phyloP scores from a whole-genome alignment of 2,888 invertebrate genomes.

The Limnephilus lunatus region DNA sequence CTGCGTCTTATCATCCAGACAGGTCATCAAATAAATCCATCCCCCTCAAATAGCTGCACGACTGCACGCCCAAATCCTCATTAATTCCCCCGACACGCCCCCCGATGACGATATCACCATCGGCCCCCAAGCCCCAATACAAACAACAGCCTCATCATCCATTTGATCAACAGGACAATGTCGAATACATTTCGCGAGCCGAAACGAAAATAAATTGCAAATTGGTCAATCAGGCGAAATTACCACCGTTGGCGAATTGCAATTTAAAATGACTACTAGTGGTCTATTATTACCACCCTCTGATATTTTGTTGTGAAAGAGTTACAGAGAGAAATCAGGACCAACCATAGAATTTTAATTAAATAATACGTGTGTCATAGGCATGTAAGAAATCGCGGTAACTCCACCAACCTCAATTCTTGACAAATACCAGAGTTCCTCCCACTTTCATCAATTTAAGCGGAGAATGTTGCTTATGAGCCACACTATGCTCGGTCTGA shows the following conservation, averaged over 20 bases:
- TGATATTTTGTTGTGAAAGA: not conserved
- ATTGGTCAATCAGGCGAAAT: not conserved
- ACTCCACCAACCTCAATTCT: too few relatives aligned
- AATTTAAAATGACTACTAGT: not conserved
- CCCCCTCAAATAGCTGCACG: not conserved
- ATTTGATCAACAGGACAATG: not conserved
- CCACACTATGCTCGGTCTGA: too few relatives aligned
- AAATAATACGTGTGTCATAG: not conserved
- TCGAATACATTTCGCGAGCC: not conserved
- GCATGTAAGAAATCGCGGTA: too few relatives aligned
- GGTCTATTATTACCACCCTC: not conserved
- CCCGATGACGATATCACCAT: not conserved
- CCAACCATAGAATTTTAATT: not conserved
- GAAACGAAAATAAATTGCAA: conserved; percentile 2
- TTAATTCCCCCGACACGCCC: not conserved
- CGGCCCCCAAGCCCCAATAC: not conserved
- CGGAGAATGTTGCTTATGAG: too few relatives aligned
- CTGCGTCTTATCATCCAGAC: not conserved
- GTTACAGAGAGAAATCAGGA: not conserved
- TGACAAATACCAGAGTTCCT: too few relatives aligned
- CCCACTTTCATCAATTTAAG: too few relatives aligned
- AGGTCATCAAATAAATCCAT: not conserved
- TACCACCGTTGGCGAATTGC: not conserved
- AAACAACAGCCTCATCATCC: not conserved
- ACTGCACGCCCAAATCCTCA: not conserved